These are phyloP conservation scores for Uria lomvia DNA, from an alignment of 2,113 vertebrate species.

Conservation along the genomic window DNA sequence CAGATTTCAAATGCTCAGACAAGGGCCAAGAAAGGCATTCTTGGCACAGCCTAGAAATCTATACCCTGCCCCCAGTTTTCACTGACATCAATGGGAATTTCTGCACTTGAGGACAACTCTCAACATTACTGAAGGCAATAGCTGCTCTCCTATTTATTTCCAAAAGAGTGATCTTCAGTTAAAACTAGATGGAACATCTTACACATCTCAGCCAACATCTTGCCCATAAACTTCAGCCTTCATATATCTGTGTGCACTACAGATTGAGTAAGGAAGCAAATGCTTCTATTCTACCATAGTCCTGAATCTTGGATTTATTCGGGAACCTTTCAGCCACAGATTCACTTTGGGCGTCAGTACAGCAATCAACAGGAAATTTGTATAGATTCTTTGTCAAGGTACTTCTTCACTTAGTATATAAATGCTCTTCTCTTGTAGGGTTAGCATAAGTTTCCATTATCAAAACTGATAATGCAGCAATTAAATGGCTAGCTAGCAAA, in stretches of 20 bases:
- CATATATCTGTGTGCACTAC: not conserved
- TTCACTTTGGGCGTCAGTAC: not conserved
- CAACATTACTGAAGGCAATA: not conserved
- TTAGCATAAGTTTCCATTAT: not conserved
- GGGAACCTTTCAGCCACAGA: not conserved
- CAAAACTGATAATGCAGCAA: not conserved
- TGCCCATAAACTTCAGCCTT: not conserved
- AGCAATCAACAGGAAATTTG: not conserved
- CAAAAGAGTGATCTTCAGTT: not conserved
- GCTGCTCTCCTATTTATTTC: not conserved
- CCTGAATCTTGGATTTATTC: not conserved
- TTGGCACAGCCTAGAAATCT: not conserved
- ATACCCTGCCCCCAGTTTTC: not conserved
- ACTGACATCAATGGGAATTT: not conserved
- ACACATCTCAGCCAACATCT: not conserved
- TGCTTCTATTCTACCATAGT: not conserved
- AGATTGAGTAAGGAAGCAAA: not conserved
- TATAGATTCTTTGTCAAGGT: not conserved
- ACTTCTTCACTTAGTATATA: not conserved
- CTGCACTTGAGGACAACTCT: not conserved
- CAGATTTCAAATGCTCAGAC: not conserved
- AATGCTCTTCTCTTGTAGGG: not conserved
- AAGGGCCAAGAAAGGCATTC: not conserved
- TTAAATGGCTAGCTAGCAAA: not conserved
- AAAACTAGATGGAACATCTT: not conserved